Base-by-base conservation (phyloP, 2,888 invertebrate species). In the Hetaerina titia region DNA sequence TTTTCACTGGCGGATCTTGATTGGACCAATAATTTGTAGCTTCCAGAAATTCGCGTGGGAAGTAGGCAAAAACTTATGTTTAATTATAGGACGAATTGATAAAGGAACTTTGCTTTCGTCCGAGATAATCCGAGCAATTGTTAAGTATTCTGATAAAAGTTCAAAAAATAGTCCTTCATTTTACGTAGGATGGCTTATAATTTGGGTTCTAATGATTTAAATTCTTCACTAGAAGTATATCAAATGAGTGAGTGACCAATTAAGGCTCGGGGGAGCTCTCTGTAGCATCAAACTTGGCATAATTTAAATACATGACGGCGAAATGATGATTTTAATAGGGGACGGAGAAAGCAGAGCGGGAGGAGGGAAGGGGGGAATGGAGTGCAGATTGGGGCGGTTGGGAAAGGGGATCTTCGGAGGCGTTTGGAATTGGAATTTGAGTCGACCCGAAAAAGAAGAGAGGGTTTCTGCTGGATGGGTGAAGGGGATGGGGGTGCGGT, bases 341-440 rank as follows among this genome's bases (percentile, higher is more conserved):
- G n/a, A 69, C 22, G 69, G n/a, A 69, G 69, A n/a, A 69, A n/a
- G 64, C 7, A 8, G n/a, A 7, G 6, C 22, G n/a, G 22, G 69
- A n/a, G 69, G 17, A 60, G 69, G 7, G n/a, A 22, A 22, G 13
- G n/a, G 6, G 6, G 69, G n/a, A 0, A 22, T 19, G 69, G 17
- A 60, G 69, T 7, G n/a, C 7, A 22, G 13, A 60, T 60, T n/a
- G 0, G 1, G n/a, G 22, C 17, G 13, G 69, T 6, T 19, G 22
- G n/a, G 69, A 69, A 45, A 45, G 69, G n/a, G 64, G 64, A 19
- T 19, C 45, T 69, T 17, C 19, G 69, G 69, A 69, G 22, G n/a
- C n/a, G 69, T 69, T 69, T 69, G 69, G 69, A 69, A 69, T 69
- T 69, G 69, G 69, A 69, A 69, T 69, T 22, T n/a, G 69, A 69